Base-by-base conservation (phyloP, 2,888 invertebrate genomes). In the Eupeodes luniger region DNA sequence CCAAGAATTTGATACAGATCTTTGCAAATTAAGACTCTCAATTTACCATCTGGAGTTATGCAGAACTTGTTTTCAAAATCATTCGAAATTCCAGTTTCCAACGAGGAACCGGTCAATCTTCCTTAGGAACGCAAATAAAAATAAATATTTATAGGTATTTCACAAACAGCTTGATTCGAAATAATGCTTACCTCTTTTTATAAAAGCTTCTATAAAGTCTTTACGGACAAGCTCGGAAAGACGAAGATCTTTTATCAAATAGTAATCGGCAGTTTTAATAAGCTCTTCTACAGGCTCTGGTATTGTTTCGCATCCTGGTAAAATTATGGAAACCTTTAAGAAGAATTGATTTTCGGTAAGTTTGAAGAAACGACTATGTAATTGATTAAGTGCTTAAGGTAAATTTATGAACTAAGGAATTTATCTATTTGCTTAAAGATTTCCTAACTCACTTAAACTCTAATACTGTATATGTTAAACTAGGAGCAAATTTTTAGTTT, bases 121-220 rank as follows among this genome's bases (percentile, higher is more conserved):
- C 94, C 95, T 94, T 53, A 67, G 59, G 34, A 61, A 10, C 66
- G 86, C 64, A 66, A 51, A 67, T 11, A 9, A 59, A 0, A 34
- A 27, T 12, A 2, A 57, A 27, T 27, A 12, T 55, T 16, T 10
- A 7, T 11, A 27, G 5, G 3, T 14, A 14, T 12, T 14, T 27
- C 40, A 55, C 1, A 19, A 19, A 19, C 4, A 27, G 0, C 34
- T 34, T 34, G 14, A 14, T 59, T 4, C 34, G 7, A 1, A n/a
- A 44, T 59, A 27, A 19, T 5, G 1, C 91, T 91, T 91, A 95
- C 95, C 95, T 94, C 94, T 94, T 90, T 94, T 94, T 11, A 95
- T 92, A 92, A 95, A 95, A 89, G 94, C 94, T 82, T 94, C 93
- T 61, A 95, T 92, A 91, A 95, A 95, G 78, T 94, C 92, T 81